These are phyloP conservation scores for Syrmaticus mikado DNA, from an alignment of 2,113 vertebrate genomes.

Conservation along the genomic window DNA sequence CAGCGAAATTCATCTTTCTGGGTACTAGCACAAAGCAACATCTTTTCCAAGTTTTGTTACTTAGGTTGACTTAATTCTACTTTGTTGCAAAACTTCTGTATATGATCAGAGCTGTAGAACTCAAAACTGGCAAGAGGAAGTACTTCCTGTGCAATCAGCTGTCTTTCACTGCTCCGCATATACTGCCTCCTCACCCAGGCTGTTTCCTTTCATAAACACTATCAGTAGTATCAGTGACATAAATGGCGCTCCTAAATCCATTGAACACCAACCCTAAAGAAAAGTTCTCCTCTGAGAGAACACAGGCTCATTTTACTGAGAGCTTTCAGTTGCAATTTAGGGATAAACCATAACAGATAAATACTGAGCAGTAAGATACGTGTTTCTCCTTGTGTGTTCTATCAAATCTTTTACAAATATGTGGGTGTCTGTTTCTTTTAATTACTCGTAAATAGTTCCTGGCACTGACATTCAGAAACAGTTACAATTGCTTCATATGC, in stretches of 20 bases:
- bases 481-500: not conserved
- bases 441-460: not conserved
- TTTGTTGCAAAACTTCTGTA: not conserved
- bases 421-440: not conserved
- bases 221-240: not conserved
- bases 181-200: not conserved
- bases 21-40: not conserved
- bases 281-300: not conserved
- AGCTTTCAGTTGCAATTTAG: not conserved
- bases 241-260: accelerated
- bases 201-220: not conserved
- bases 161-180: not conserved
- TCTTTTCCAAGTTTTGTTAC: not conserved
- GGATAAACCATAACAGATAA: not conserved
- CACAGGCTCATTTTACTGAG: not conserved
- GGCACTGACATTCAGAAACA: not conserved
- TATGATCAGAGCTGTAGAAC: not conserved
- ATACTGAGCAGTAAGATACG: not conserved
- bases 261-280: not conserved
- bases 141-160: not conserved
- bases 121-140: not conserved
- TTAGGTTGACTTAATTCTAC: not conserved
- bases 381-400: not conserved
- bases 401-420: not conserved
- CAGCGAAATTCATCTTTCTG: not conserved